Conservation (phyloP, 2,888 invertebrate genomes). For the Dicranocentrus wangi region DNA sequence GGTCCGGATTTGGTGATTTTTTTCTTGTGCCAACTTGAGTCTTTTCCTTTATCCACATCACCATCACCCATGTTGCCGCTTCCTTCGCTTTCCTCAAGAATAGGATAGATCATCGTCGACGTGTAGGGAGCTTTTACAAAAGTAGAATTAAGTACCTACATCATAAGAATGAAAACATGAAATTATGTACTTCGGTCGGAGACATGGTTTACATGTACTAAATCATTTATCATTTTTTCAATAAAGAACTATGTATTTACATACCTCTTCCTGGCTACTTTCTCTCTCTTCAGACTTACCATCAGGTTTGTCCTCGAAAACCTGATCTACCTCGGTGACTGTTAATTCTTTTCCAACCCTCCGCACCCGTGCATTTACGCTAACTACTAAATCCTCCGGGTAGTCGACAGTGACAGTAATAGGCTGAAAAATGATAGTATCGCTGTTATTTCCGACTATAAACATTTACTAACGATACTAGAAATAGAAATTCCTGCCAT, state of each 20-base stretch:
- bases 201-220: not conserved
- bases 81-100: not conserved
- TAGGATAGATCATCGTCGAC: slow-evolving; percentile 36
- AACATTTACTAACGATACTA: not conserved
- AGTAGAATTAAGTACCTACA: slow-evolving; percentile 27
- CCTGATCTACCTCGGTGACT: not conserved
- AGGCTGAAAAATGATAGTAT: slow-evolving; percentile 31
- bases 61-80: not conserved
- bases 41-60: not conserved
- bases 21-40: not conserved
- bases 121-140: slow-evolving; percentile 37
- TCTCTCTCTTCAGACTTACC: not conserved
- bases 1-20: not conserved
- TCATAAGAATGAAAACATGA: not conserved
- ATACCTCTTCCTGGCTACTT: slow-evolving; percentile 20
- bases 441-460: too few species aligned
- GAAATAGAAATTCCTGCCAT: not conserved
- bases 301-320: not conserved
- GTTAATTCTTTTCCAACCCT: not conserved
- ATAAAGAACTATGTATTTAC: too few species aligned
- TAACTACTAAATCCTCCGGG: slow-evolving; percentile 26
- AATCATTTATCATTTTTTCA: too few species aligned
- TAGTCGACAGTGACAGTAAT: slow-evolving; percentile 33
- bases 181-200: not conserved
- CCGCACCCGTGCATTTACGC: slow-evolving; percentile 28